Conservation (phyloP, 2,797 vertebrate genomes). For the Lophotriccus pileatus region DNA sequence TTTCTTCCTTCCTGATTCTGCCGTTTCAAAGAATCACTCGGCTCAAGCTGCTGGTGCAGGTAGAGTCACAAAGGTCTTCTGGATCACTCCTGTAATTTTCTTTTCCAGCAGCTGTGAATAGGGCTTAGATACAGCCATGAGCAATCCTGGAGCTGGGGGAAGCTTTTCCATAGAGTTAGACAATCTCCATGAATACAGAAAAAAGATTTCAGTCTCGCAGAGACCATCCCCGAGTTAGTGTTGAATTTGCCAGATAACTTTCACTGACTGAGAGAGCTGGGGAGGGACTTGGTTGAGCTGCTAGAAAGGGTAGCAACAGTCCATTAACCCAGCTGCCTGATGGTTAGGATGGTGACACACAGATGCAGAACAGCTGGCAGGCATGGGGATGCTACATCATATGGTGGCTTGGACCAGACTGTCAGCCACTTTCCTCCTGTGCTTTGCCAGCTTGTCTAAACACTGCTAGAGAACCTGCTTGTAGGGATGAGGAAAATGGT, state of each 20-base stretch:
- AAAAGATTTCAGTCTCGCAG: not conserved
- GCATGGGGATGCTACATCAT: not conserved
- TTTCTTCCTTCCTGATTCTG: slow-evolving; percentile 95
- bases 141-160: not conserved
- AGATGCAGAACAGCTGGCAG: not conserved
- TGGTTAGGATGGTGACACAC: not conserved
- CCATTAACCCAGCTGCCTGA: not conserved
- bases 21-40: slow-evolving; percentile 96
- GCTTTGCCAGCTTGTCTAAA: not conserved
- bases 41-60: slow-evolving; percentile 93
- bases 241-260: not conserved
- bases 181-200: not conserved
- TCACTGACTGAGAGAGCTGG: not conserved
- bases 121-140: not conserved
- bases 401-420: not conserved
- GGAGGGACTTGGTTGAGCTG: not conserved
- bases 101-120: not conserved
- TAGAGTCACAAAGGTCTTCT: slow-evolving; percentile 28
- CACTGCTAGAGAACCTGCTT: not conserved
- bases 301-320: not conserved
- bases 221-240: not conserved
- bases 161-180: not conserved
- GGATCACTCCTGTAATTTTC: not conserved
- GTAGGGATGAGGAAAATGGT: not conserved
- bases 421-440: not conserved